phyloP scores from a whole-genome alignment of 2,888 invertebrate genomes.

The Phragmatobia fuliginosa region DNA sequence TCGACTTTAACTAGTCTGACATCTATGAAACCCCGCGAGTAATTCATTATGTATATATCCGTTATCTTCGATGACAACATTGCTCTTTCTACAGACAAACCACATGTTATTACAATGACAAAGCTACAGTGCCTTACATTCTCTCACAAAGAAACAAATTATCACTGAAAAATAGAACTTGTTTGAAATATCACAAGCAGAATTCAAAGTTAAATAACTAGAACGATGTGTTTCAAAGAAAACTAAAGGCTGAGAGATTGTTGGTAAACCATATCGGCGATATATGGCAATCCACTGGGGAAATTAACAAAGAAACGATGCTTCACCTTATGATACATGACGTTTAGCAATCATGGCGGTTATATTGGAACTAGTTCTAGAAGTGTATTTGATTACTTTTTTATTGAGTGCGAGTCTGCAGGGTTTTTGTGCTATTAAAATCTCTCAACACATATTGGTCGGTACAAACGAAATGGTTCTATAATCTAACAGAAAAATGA shows the following conservation, averaged over 20 bases:
- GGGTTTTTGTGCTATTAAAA: background rate
- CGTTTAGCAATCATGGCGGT: background rate
- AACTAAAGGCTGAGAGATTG: conserved; percentile 5
- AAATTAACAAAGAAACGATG: conserved; percentile 43
- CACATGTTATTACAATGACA: background rate
- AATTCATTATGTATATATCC: background rate
- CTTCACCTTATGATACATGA: conserved; percentile 14
- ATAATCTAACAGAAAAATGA: too few relatives aligned
- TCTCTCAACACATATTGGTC: too few relatives aligned
- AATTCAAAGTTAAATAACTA: background rate
- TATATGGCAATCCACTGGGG: conserved; percentile 43
- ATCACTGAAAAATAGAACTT: background rate
- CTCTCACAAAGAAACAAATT: background rate
- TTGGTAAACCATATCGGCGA: conserved; percentile 22
- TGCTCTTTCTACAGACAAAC: background rate
- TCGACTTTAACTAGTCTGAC: background rate
- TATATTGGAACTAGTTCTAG: background rate
- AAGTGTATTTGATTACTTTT: background rate
- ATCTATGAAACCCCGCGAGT: background rate
- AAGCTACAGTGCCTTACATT: background rate
- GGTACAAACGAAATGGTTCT: too few relatives aligned
- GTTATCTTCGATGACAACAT: background rate
- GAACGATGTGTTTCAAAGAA: conserved; percentile 8
- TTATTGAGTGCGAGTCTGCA: background rate
- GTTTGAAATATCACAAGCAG: background rate